Percentiles rank a stretch among this genome's conserved stretches.
Conservation (phyloP, 2,797 vertebrate species). For the Scomberomorus guttatus region DNA sequence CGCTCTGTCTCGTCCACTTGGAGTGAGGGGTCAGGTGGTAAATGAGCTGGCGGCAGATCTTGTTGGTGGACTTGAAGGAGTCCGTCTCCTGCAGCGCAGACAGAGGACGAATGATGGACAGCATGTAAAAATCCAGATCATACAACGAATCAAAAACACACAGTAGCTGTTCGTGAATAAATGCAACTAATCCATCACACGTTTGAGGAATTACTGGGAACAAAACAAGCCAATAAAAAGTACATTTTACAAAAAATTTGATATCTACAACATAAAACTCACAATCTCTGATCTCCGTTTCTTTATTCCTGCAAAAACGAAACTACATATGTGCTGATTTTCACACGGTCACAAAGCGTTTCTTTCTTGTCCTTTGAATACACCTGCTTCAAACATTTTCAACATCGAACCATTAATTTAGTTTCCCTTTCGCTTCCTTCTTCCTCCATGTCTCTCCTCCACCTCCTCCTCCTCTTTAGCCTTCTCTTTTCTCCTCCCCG, state of each 20-base stretch:
- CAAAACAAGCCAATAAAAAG: neutral
- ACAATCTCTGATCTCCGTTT: slow-evolving; percentile 13
- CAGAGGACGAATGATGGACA: neutral
- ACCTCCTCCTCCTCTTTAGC: neutral
- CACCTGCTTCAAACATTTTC: slow-evolving; percentile 56
- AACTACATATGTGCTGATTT: slow-evolving; percentile 27
- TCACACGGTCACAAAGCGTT: slow-evolving; percentile 36
- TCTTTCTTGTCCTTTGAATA: slow-evolving; percentile 45
- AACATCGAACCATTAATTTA: slow-evolving; percentile 36
- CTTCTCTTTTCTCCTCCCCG: slow-evolving; percentile 41
- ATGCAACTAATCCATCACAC: neutral
- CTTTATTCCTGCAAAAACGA: slow-evolving; percentile 15
- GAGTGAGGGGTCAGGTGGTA: slow-evolving; percentile 94
- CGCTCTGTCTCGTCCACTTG: slow-evolving; percentile 86
- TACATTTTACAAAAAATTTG: slow-evolving; percentile 2
- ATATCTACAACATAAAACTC: slow-evolving; percentile 8
- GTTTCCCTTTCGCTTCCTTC: slow-evolving; percentile 26
- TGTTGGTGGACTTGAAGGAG: slow-evolving; percentile 90
- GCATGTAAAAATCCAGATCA: neutral
- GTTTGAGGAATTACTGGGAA: neutral
- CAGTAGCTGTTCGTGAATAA: neutral
- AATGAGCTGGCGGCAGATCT: slow-evolving; percentile 93
- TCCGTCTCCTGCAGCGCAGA: slow-evolving; percentile 84
- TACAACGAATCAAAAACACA: neutral
- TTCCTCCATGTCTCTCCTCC: slow-evolving; percentile 7